Base-by-base conservation (phyloP, 2,888 invertebrate species). In the Alsophila aescularia region DNA sequence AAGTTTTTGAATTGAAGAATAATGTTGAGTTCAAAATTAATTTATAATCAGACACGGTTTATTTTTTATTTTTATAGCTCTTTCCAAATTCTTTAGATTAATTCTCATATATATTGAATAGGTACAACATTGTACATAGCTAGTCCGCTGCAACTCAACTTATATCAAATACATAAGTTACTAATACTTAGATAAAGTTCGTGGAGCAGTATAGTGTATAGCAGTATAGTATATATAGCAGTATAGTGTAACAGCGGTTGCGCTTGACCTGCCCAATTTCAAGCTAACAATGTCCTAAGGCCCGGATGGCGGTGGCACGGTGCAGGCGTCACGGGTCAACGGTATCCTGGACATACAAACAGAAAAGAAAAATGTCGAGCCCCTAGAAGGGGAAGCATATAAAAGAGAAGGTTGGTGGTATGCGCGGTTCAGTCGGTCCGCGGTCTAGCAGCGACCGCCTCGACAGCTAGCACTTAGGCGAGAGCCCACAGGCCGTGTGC, bases 351-450 rank as follows among this genome's bases (percentile, higher is more conserved):
- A 78, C 64, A 13, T 53, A 10, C 37, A 14, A 66, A 63, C 68
- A 73, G 72, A 77, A 77, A 73, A 72, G 69, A 77, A 80, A 77
- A 78, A 72, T 66, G 68, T 64, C 58, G 59, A 64, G 72, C 79
- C 73, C 64, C 67, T 72, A 83, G 85, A 68, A 83, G 85, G 87
- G 85, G 86, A 73, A 83, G 66, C 71, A 73, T 89, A 90, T 90
- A 90, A 83, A 87, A 87, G 87, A 75, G 86, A 76, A 75, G 62
- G 88, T 68, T 62, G 60, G 66, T 71, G 71, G 67, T 66, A 74
- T 80, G 85, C 80, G 82, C 82, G 85, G 78, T 70, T 86, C 90
- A 90, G 88, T 90, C 80, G 81, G 72, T 74, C 72, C 77, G 80
- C 80, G 76, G 62, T 76, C 77, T 69, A 77, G 72, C 75, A 75